Base-by-base conservation (phyloP, 2,888 invertebrate genomes). In the Pandemis cinnamomeana region DNA sequence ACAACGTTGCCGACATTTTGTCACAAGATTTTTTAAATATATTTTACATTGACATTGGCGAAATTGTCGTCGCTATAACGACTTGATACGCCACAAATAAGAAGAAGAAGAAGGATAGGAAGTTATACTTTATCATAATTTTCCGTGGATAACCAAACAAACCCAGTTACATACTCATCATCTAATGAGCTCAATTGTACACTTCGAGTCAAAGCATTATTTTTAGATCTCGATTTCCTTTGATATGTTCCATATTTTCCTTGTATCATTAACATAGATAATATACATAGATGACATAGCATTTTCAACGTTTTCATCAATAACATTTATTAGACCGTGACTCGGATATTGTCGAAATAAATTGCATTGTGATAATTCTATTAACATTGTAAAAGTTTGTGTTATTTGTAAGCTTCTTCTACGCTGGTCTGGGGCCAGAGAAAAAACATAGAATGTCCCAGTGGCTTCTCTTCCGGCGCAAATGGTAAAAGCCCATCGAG, bases 271-370 rank as follows among this genome's bases (percentile, higher is more conserved):
- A 55, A 41, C 44, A 67, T 67, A 55, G 55, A 7, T 41, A 13
- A 42, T 5, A 7, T 42, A 36, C 58, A 20, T 41, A 7, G 51
- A 55, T 67, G 67, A 67, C 27, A 42, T 7, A 2, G 44, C 42
- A 20, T 42, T 67, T 44, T 41, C 5, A 20, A 41, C 15, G 13
- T 20, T 15, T 55, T 27, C 27, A 67, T 67, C 7, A n/a, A 41
- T 41, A 67, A 58, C 41, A 44, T 67, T 58, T 44, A 58, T 58
- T 27, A 68, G 44, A 46, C n/a, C 67, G 11, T 68, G 67, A 68
- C 58, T 58, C 11, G 44, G 27, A 58, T 58, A 58, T 58, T 11
- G 10, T 58, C 11, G 0, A 8, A 27, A 58, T 11, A 11, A 27
- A 8, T 58, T 11, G 53, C 6, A 15, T 15, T 11, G 11, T 48